Evolutionary conservation across 1,140 invertebrate genomes (phyloP).

Genomic region (Triops longicaudatus): DNA sequence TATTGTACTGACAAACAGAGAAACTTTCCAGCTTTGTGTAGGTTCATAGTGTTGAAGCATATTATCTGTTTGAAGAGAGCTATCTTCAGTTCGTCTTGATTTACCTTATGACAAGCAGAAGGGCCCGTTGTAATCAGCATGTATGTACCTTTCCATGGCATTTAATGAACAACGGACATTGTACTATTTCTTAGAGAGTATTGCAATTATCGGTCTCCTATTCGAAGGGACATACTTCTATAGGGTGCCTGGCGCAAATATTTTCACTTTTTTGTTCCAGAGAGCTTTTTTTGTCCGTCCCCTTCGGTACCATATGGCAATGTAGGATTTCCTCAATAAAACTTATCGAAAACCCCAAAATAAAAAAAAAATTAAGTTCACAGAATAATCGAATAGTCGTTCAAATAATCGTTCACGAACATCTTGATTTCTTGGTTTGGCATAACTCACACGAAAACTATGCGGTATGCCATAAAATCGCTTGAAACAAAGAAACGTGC

Average conservation of each 20-base stretch:
- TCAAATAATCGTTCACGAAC: no score
- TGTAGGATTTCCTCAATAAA: not conserved
- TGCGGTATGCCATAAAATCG: no score
- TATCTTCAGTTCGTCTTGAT: not conserved
- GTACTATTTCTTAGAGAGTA: constrained; percentile 1
- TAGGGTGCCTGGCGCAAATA: not conserved
- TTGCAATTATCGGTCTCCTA: not conserved
- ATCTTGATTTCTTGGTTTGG: no score
- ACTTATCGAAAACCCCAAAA: not conserved
- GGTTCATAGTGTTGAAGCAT: not conserved
- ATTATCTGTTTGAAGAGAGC: not conserved
- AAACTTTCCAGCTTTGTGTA: not conserved
- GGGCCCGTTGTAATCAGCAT: not conserved
- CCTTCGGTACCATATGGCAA: not conserved
- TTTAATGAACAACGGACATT: constrained; percentile 2
- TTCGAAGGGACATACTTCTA: not conserved
- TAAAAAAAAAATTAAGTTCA: no score
- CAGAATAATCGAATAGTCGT: no score
- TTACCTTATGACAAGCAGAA: not conserved
- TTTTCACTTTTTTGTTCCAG: not conserved
- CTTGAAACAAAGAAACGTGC: no score
- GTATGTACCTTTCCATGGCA: constrained; percentile 6
- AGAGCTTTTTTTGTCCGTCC: not conserved
- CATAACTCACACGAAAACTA: no score
- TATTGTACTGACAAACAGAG: not conserved